Base-by-base conservation (phyloP, 2,797 vertebrate species). In the Pampus argenteus region DNA sequence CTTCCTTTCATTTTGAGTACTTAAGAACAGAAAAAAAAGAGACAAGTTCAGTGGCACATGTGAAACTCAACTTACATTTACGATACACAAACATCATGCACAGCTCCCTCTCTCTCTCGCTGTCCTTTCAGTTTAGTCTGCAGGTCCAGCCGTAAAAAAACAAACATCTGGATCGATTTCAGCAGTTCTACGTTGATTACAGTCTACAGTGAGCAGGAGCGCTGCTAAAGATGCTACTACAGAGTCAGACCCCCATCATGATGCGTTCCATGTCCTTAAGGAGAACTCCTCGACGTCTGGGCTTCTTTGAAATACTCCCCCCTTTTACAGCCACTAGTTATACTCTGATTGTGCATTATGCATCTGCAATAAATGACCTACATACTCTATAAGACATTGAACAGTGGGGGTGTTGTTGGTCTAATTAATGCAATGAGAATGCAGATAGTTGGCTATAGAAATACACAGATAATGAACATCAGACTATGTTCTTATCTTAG, bases 1-100 rank as follows among this genome's bases (percentile, higher is more conserved):
- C 86, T 90, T 93, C 91, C 90, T 91, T 92, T 94, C 93, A 94
- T 91, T 94, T 93, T 91, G 93, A 93, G 85, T 89, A 93, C 93
- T 94, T 91, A 56, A 90, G 87, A 93, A 91, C 64, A 87, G 86
- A 91, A 86, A 83, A 90, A 90, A 89, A 88, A 93, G 76, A 93
- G 71, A 93, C 78, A 91, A 70, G 77, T 90, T 90, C 84, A 88
- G 86, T 89, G 64, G 54, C 75, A 79, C 45, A n/a, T 77, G 71
- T 80, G 68, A 86, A 66, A 81, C n/a, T 84, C 71, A 66, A 55
- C 76, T 40, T 78, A 85, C 62, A 59, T 58, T 52, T n/a, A 51
- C 40, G 76, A 64, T 36, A 52, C 26, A 78, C n/a, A 78, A 66
- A 67, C 31, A 66, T 61, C 47, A 74, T 22, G 49, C 47, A 75